A percentile compares a stretch with the other conserved stretches of the same genome.
Evolutionary conservation across 2,113 vertebrate species (phyloP).

Genomic region (Alosa alosa): DNA sequence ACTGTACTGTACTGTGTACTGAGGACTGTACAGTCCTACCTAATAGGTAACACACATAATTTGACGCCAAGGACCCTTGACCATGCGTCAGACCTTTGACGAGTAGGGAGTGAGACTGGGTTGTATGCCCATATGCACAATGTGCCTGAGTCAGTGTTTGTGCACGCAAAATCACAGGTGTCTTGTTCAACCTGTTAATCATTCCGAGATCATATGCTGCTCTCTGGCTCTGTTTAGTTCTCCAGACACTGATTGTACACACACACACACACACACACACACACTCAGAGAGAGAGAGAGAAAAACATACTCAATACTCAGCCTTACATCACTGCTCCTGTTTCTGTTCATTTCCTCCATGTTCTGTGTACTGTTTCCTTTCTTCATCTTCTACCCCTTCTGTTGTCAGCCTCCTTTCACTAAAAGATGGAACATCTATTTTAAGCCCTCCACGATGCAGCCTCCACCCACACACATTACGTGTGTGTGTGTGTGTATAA

Average conservation of each 20-base stretch:
- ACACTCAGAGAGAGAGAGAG: background rate
- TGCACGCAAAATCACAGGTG: slow-evolving; percentile 14
- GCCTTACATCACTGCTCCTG: slow-evolving; percentile 25
- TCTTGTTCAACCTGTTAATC: slow-evolving; percentile 32
- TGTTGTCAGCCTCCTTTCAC: slow-evolving; percentile 63
- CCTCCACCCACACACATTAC: slow-evolving; percentile 66
- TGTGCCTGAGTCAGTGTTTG: background rate
- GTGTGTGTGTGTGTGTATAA: slow-evolving; percentile 38
- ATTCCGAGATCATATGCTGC: slow-evolving; percentile 22
- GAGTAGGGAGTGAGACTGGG: no score
- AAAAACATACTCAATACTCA: background rate
- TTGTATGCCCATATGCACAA: background rate
- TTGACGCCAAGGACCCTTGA: no score
- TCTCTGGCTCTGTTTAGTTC: slow-evolving; percentile 19
- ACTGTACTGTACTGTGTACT: no score
- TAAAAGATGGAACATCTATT: slow-evolving; percentile 69
- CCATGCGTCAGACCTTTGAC: no score
- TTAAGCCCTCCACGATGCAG: slow-evolving; percentile 63
- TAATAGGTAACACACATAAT: no score
- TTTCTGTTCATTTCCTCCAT: slow-evolving; percentile 28
- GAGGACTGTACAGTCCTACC: no score
- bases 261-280: slow-evolving; percentile 25
- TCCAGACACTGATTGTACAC: slow-evolving; percentile 30
- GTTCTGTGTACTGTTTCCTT: slow-evolving; percentile 53
- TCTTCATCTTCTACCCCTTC: slow-evolving; percentile 48